These are phyloP conservation scores for Siniperca knerii DNA, from an alignment of 2,113 vertebrate genomes.

Conservation along the genomic window DNA sequence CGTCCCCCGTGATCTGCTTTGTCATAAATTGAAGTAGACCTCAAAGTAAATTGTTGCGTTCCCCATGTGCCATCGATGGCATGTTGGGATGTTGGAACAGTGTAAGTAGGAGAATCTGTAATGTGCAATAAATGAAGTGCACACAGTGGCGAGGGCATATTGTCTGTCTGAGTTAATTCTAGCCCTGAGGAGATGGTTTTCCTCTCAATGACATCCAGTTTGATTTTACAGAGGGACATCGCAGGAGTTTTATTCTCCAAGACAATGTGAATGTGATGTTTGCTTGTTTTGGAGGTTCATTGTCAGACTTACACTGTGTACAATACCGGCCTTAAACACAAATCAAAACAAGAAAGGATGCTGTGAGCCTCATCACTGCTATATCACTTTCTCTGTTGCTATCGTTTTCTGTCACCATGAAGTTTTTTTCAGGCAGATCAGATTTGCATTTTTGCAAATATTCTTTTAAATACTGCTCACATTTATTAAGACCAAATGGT, in stretches of 20 bases:
- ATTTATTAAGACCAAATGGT: slow-evolving; percentile 19
- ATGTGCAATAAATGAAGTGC: slow-evolving; percentile 65
- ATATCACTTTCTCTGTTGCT: not conserved
- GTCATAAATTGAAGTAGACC: slow-evolving; percentile 68
- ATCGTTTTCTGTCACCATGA: slow-evolving; percentile 6
- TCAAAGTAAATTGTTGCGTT: slow-evolving; percentile 64
- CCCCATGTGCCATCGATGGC: slow-evolving; percentile 26
- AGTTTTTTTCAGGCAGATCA: slow-evolving; percentile 12
- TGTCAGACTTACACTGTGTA: slow-evolving; percentile 23
- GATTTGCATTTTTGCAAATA: slow-evolving; percentile 22
- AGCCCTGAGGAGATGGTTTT: slow-evolving; percentile 55
- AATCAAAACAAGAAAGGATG: slow-evolving; percentile 22
- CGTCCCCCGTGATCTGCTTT: slow-evolving; percentile 45
- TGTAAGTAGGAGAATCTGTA: slow-evolving; percentile 48
- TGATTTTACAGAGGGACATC: slow-evolving; percentile 49
- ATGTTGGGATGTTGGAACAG: slow-evolving; percentile 49
- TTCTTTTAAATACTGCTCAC: slow-evolving; percentile 1
- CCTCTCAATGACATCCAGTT: slow-evolving; percentile 67
- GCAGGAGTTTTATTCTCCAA: slow-evolving; percentile 44
- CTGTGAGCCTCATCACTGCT: slow-evolving; percentile 1
- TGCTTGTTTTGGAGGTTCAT: slow-evolving; percentile 21
- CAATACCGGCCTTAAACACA: slow-evolving; percentile 13
- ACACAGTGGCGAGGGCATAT: slow-evolving; percentile 49
- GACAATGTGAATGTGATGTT: slow-evolving; percentile 39
- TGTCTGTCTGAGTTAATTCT: slow-evolving; percentile 68